Percentiles rank a stretch among this genome's conserved stretches.
These are phyloP conservation scores for Tipula helvola DNA, from an alignment of 2,888 invertebrate species.

Conservation along the genomic window DNA sequence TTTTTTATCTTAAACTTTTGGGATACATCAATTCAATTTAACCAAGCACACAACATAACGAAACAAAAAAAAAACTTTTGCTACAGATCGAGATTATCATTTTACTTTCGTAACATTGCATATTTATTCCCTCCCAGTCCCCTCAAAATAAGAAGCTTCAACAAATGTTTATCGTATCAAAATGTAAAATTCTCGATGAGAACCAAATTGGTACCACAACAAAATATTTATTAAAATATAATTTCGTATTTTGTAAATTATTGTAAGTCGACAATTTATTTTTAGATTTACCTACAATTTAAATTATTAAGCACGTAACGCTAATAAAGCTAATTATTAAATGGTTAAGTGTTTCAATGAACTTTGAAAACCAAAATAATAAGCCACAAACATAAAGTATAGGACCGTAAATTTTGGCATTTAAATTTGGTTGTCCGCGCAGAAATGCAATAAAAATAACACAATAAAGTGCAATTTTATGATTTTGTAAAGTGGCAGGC, in stretches of 20 bases:
- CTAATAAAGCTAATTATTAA: background rate
- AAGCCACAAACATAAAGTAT: background rate
- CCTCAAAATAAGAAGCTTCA: background rate
- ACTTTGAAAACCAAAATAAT: background rate
- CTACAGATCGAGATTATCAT: background rate
- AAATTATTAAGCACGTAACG: background rate
- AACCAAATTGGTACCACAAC: background rate
- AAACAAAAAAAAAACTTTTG: background rate
- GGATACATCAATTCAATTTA: background rate
- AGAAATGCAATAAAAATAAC: background rate
- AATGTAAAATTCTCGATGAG: background rate
- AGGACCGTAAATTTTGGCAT: background rate
- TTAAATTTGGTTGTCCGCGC: background rate
- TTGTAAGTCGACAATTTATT: background rate
- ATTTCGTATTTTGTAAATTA: background rate
- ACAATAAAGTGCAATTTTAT: background rate
- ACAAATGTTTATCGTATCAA: background rate
- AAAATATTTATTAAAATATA: background rate
- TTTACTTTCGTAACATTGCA: background rate
- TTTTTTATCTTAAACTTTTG: background rate
- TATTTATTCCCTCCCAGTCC: background rate
- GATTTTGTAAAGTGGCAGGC: background rate
- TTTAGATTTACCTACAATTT: background rate
- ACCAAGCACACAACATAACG: background rate
- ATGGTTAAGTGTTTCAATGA: background rate